Evolutionary conservation across 2,888 invertebrate species (phyloP).

Genomic region (Watsonalla binaria): DNA sequence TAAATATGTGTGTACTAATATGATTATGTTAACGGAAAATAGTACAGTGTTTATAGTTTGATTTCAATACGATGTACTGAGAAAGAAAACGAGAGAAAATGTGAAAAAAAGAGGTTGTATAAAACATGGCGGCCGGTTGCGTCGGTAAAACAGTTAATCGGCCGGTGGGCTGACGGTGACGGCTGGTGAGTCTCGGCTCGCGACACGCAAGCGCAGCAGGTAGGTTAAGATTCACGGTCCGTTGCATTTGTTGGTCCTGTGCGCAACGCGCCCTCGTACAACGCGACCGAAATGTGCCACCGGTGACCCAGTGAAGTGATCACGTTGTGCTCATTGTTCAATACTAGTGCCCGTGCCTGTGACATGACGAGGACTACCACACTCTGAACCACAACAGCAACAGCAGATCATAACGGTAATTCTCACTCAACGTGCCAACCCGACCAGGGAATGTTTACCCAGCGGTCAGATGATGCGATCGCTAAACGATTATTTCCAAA

Average conservation of each 20-base stretch:
- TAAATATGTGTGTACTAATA: neutral
- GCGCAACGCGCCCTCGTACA: constrained; percentile 59
- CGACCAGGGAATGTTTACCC: constrained; percentile 66
- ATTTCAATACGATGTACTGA: neutral
- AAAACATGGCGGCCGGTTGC: constrained; percentile 47
- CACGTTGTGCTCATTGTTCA: constrained; percentile 50
- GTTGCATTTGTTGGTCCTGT: constrained; percentile 71
- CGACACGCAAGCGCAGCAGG: constrained; percentile 77
- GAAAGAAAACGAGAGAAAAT: neutral
- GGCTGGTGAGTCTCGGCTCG: constrained; percentile 30
- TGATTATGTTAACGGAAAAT: neutral
- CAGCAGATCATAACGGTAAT: constrained; percentile 75
- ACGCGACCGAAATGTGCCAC: constrained; percentile 60
- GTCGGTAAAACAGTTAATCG: constrained; percentile 64
- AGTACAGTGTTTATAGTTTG: neutral
- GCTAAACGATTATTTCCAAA: constrained; percentile 19
- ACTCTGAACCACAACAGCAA: constrained; percentile 46
- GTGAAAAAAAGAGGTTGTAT: constrained; percentile 35
- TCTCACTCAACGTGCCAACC: constrained; percentile 54
- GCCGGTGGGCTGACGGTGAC: constrained; percentile 34
- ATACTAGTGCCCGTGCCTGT: constrained; percentile 46
- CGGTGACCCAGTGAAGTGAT: constrained; percentile 67
- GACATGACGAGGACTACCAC: constrained; percentile 58
- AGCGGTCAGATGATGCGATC: constrained; percentile 58
- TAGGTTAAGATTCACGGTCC: constrained; percentile 76